Percentiles rank a stretch among this genome's conserved stretches.
These are phyloP conservation scores for Leptinotarsa juncta DNA, from an alignment of 2,888 invertebrate genomes.

Conservation along the genomic window DNA sequence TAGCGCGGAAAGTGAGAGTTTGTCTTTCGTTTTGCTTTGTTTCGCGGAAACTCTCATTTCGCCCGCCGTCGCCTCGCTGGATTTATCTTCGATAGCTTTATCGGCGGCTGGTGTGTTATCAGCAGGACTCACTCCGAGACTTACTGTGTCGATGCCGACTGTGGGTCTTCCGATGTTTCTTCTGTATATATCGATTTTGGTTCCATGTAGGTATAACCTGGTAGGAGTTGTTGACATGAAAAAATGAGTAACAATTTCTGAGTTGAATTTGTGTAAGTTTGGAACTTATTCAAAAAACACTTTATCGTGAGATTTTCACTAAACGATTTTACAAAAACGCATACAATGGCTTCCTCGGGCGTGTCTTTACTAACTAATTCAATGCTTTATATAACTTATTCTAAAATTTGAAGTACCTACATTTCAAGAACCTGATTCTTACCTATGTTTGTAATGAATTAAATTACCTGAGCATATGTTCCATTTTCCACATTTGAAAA, in stretches of 20 bases:
- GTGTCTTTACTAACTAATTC: too few species aligned
- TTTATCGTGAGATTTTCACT: too few species aligned
- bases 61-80: not conserved
- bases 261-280: not conserved
- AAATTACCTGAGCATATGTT: too few species aligned
- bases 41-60: conserved; percentile 5
- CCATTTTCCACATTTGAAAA: too few species aligned
- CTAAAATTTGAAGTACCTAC: too few species aligned
- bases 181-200: not conserved
- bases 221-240: not conserved
- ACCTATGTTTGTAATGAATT: too few species aligned
- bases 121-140: not conserved
- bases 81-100: conserved; percentile 3
- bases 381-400: too few species aligned
- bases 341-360: too few species aligned
- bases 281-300: too few species aligned
- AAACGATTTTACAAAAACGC: too few species aligned
- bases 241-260: conserved; percentile 8
- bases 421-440: too few species aligned
- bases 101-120: not conserved
- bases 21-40: conserved; percentile 10
- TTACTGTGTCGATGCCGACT: not conserved
- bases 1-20: conserved; percentile 41
- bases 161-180: not conserved
- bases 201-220: not conserved